Evolutionary conservation across 2,888 invertebrate species (phyloP).

Genomic region (Steinernema scapterisci): DNA sequence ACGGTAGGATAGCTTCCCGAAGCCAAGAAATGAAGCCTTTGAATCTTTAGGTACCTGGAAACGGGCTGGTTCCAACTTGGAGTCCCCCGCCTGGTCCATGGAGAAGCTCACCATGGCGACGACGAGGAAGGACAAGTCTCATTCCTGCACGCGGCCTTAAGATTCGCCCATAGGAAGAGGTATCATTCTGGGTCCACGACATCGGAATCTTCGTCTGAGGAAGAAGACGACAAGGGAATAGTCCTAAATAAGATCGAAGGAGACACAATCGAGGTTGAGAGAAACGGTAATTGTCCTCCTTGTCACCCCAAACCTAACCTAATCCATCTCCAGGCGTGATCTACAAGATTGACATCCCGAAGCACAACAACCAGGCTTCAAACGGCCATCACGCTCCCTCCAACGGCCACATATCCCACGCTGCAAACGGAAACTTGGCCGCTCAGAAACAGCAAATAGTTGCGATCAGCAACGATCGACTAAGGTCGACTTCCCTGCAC

Average conservation of each 20-base stretch:
- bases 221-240: background rate
- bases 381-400: background rate
- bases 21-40: too few relatives aligned
- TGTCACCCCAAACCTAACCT: too few relatives aligned
- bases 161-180: background rate
- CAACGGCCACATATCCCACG: background rate
- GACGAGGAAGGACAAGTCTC: slow-evolving; percentile 17
- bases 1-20: too few relatives aligned
- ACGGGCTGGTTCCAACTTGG: slow-evolving; percentile 65
- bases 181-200: background rate
- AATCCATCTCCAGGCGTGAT: slow-evolving; percentile 10
- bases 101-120: slow-evolving; percentile 24
- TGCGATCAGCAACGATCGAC: background rate
- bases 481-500: background rate
- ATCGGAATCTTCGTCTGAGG: background rate
- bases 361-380: background rate
- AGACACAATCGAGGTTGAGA: slow-evolving; percentile 2
- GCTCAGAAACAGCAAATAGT: too few relatives aligned
- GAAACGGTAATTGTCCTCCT: slow-evolving; percentile 20
- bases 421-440: background rate
- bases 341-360: slow-evolving; percentile 25
- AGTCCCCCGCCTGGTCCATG: slow-evolving; percentile 45
- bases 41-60: slow-evolving; percentile 60
- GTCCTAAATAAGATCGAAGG: background rate
- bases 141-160: slow-evolving; percentile 3